phyloP scores from a whole-genome alignment of 30 jellyfish, hydroid and myxozoan species.

The Nemopilema nomurai region DNA sequence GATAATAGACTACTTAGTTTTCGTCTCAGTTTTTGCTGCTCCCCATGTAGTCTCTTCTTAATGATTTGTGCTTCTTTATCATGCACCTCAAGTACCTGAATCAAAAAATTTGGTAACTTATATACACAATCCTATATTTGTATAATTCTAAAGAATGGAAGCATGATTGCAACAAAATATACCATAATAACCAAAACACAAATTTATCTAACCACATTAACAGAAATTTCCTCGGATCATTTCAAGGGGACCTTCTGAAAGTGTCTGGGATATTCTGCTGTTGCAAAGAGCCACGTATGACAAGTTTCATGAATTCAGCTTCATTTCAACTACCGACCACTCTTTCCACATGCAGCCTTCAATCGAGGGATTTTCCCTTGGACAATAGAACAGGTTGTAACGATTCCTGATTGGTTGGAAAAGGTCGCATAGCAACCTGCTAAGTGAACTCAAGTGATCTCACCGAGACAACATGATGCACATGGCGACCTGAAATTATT shows the following conservation, averaged over 20 bases:
- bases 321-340: not conserved
- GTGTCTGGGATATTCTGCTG: too few species aligned
- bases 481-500: slow-evolving; percentile 41
- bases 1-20: slow-evolving; percentile 60
- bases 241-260: too few species aligned
- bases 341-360: not conserved
- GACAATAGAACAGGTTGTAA: slow-evolving; percentile 51
- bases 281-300: not conserved
- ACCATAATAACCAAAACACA: too few species aligned
- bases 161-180: too few species aligned
- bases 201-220: not conserved
- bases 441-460: slow-evolving; percentile 60
- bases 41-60: slow-evolving; percentile 68
- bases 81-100: slow-evolving; percentile 88
- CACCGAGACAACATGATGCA: slow-evolving; percentile 27
- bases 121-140: not conserved
- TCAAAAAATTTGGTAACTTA: not conserved
- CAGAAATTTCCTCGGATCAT: too few species aligned
- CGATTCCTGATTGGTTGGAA: slow-evolving; percentile 39
- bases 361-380: slow-evolving; percentile 45
- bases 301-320: not conserved
- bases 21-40: slow-evolving; percentile 85
- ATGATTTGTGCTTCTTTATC: slow-evolving; percentile 89
- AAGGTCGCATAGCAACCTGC: slow-evolving; percentile 73
- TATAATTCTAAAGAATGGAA: too few species aligned